Conservation (phyloP, 2,797 vertebrate genomes). For the Sciurus carolinensis region DNA sequence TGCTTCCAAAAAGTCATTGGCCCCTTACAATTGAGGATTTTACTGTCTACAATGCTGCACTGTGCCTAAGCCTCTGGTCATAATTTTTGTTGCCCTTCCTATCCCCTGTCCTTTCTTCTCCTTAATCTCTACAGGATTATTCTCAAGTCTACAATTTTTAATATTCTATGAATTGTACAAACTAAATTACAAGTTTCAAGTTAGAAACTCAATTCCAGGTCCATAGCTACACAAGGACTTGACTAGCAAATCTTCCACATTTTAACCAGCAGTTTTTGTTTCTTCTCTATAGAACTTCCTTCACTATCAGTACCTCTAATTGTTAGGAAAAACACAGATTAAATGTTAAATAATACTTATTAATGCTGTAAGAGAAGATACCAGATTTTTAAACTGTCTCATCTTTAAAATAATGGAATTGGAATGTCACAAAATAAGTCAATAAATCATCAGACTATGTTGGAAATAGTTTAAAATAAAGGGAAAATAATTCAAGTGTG, state of each 20-base stretch:
- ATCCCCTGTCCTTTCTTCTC: not conserved
- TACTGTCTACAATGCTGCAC: accelerated
- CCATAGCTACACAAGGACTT: not conserved
- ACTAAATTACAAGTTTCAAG: not conserved
- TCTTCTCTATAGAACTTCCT: not conserved
- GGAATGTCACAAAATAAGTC: not conserved
- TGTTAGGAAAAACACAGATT: not conserved
- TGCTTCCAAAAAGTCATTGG: not conserved
- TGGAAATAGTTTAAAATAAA: not conserved
- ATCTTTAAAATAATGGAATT: not conserved
- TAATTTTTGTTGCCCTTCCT: not conserved
- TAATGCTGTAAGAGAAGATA: not conserved
- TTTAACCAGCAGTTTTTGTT: not conserved
- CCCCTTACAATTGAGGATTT: no score
- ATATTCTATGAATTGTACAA: not conserved
- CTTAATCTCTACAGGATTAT: not conserved
- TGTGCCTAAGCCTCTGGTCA: accelerated
- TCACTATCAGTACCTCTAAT: not conserved
- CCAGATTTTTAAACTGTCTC: not conserved
- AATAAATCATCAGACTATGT: not conserved
- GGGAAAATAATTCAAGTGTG: not conserved
- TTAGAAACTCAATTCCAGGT: not conserved
- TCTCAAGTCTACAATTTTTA: not conserved
- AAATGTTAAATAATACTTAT: not conserved
- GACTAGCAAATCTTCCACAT: not conserved